Percentiles rank a stretch among this genome's conserved stretches.
phyloP scores from a whole-genome alignment of 2,113 vertebrate genomes.

The Chaetodon auriga region DNA sequence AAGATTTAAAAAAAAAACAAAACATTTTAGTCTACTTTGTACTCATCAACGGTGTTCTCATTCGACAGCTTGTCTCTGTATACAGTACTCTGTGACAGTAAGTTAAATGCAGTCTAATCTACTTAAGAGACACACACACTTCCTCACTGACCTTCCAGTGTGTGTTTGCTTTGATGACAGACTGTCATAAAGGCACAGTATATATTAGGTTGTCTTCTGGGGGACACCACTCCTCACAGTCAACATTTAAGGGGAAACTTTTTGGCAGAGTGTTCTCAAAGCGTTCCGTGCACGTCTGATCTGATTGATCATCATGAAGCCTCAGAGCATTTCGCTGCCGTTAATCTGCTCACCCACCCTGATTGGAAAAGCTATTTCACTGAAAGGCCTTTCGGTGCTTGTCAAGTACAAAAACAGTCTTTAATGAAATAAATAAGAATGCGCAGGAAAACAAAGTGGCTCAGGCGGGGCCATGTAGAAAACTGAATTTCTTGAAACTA shows the following conservation, averaged over 20 bases:
- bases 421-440: not conserved
- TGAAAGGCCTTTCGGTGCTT: not conserved
- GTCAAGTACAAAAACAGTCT: not conserved
- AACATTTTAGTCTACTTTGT: no score
- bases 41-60: no score
- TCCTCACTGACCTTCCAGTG: no score
- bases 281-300: not conserved
- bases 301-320: not conserved
- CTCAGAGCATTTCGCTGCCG: not conserved
- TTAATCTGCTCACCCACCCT: slow-evolving; percentile 5
- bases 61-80: no score
- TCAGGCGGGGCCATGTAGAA: not conserved
- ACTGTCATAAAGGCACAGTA: not conserved
- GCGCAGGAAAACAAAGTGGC: not conserved
- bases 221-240: not conserved
- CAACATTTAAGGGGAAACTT: not conserved
- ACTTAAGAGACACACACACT: no score
- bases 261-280: not conserved
- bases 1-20: no score
- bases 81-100: no score
- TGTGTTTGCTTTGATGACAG: not conserved
- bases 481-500: not conserved
- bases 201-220: not conserved
- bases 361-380: slow-evolving; percentile 6
- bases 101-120: no score